Base-by-base conservation (phyloP, 64 coral and sea anemone species). In the Montipora foliosa region DNA sequence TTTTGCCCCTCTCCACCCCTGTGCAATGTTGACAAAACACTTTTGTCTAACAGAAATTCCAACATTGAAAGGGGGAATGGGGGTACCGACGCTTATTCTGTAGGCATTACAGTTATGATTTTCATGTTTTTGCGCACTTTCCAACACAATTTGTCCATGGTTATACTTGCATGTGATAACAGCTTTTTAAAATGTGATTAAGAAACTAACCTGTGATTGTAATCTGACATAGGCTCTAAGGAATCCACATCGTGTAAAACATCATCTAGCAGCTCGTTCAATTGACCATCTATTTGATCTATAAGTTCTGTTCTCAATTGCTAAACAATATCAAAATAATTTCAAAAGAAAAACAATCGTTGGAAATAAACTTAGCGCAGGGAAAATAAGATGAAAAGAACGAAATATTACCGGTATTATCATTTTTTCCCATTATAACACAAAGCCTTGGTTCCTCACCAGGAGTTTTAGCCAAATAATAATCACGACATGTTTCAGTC, bases 241-340 rank as follows among this genome's bases (percentile, higher is more conserved):
- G 6, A 25, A 15, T 92, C 96, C 8, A 92, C 67, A 74, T 93
- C 93, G 81, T 92, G 85, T 19, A 97, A 82, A 22, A 95, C 96
- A 79, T 95, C 96, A n/a, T 97, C 96, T 15, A 97, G 61, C 59
- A 97, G 51, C 6, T 89, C 96, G 58, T 88, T 92, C n/a, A 97
- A 58, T 5, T 97, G 96, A 2, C 96, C 93, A 15, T 97, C 96
- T 44, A 97, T 91, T 46, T 97, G 96, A 84, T 97, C 96, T 10
- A 97, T 37, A 6, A 97, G 53, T 29, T 90, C 96, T 17, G 92
- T 59, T 90, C 90, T 93, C 75, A 94, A 86, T 91, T 97, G 89
- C 96, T 97, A 45, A n/a, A 50, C 78, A 90, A 53, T 44, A 55
- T 57, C 85, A 51, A 68, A 68, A 69, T 0, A 67, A 48, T 48